A percentile compares a stretch with the other conserved stretches of the same genome.
Conservation (phyloP, 1,140 invertebrate species). For the Thrips palmi region DNA sequence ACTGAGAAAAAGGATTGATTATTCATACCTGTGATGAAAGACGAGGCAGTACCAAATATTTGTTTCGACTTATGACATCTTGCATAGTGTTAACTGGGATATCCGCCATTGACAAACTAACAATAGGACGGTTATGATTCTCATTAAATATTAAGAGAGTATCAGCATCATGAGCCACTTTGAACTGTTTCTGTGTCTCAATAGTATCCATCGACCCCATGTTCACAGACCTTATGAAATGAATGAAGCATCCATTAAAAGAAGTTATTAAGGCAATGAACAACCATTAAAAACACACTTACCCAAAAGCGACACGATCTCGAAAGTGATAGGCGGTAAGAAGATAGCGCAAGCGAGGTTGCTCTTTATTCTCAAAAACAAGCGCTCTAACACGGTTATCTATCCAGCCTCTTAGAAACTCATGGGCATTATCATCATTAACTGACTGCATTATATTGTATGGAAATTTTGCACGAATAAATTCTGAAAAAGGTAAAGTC, state of each 20-base stretch:
- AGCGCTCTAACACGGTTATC: conserved; percentile 82
- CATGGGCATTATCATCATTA: conserved; percentile 50
- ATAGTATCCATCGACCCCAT: conserved; percentile 33
- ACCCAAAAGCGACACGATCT: conserved; percentile 76
- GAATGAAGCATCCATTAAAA: conserved; percentile 8
- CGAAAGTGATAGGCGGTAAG: conserved; percentile 73
- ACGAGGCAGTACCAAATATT: conserved; percentile 71
- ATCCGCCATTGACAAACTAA: conserved; percentile 69
- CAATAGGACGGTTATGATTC: conserved; percentile 57
- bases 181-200: conserved; percentile 43
- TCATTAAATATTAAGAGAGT: conserved; percentile 84
- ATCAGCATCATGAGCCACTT: conserved; percentile 58
- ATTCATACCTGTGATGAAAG: conserved; percentile 70
- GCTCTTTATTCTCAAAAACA: conserved; percentile 62
- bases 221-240: conserved; percentile 39
- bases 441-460: conserved; percentile 55
- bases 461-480: conserved; percentile 66
- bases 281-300: conserved; percentile 18
- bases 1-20: neutral
- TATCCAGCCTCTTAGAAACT: conserved; percentile 66
- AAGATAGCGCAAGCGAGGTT: conserved; percentile 64
- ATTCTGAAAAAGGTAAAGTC: conserved; percentile 36
- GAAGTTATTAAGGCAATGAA: neutral
- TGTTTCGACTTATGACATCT: conserved; percentile 75
- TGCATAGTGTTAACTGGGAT: conserved; percentile 72